A percentile compares a stretch with the other conserved stretches of the same genome.
phyloP scores from a whole-genome alignment of 1,140 invertebrate genomes.

The Phymastichus coffea region DNA sequence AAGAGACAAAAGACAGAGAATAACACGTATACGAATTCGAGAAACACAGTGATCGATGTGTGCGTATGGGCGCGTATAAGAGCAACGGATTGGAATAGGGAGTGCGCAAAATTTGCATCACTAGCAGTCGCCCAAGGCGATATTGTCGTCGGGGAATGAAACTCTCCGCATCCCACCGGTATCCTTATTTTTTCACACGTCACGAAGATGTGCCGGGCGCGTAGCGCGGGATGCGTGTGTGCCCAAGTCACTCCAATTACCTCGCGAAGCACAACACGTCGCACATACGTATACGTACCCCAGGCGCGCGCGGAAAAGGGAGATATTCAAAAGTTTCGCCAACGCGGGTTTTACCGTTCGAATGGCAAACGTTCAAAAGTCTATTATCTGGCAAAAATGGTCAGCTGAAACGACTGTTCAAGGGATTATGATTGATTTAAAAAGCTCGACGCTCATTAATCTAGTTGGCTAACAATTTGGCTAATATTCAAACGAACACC shows the following conservation, averaged over 20 bases:
- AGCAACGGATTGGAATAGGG: background rate
- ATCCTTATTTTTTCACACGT: slow-evolving; percentile 15
- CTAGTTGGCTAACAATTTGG: background rate
- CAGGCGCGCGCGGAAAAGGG: background rate
- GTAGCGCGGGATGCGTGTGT: slow-evolving; percentile 7
- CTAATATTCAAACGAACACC: background rate
- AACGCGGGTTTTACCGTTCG: background rate
- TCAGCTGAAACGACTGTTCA: too few species aligned
- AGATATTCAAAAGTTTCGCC: slow-evolving; percentile 11
- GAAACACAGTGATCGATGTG: too few species aligned
- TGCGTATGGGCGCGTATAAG: too few species aligned
- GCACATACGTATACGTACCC: slow-evolving; percentile 7
- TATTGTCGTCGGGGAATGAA: slow-evolving; percentile 53
- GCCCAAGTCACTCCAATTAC: slow-evolving; percentile 36
- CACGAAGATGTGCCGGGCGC: slow-evolving; percentile 3
- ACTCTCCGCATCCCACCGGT: slow-evolving; percentile 32
- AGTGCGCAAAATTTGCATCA: slow-evolving; percentile 38
- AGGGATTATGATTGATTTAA: too few species aligned
- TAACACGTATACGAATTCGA: too few species aligned
- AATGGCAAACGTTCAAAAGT: background rate
- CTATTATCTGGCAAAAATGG: too few species aligned
- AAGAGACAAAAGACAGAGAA: too few species aligned
- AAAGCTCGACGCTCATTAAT: background rate
- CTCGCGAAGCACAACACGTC: too few species aligned
- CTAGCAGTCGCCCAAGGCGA: slow-evolving; percentile 48